A percentile compares a stretch with the other conserved stretches of the same genome.
These are phyloP conservation scores for Pseudonaja textilis DNA, from an alignment of 2,113 vertebrate species.

Conservation along the genomic window DNA sequence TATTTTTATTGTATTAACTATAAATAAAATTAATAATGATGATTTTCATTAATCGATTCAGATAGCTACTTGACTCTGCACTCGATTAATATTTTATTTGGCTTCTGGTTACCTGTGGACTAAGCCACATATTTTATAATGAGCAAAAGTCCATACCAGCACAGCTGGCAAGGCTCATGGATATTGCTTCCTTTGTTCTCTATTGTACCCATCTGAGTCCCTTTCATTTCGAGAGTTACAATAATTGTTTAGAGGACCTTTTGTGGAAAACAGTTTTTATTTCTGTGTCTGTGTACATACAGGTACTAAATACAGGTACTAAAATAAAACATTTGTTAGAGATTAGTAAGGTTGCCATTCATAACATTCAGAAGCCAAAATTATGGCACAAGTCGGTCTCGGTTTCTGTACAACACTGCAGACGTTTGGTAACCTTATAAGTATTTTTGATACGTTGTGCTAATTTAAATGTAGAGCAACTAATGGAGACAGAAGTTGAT, in stretches of 20 bases:
- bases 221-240: not conserved
- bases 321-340: not conserved
- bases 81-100: not conserved
- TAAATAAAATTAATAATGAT: not conserved
- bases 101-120: constrained; percentile 36
- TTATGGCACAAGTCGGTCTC: not conserved
- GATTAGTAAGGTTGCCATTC: not conserved
- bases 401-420: not conserved
- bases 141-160: constrained; percentile 14
- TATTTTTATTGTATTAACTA: not conserved
- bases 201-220: not conserved
- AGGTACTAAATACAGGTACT: not conserved
- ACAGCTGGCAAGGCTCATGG: constrained; percentile 12
- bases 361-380: not conserved
- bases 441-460: not conserved
- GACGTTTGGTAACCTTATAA: not conserved
- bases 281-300: not conserved
- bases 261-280: not conserved
- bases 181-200: not conserved
- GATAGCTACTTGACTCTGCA: not conserved
- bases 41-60: not conserved
- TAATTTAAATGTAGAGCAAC: not conserved
- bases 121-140: constrained; percentile 30
- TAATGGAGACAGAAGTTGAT: not conserved
- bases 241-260: not conserved